phyloP scores from a whole-genome alignment of 2,888 invertebrate species.

The Sceliomorpha sp. region DNA sequence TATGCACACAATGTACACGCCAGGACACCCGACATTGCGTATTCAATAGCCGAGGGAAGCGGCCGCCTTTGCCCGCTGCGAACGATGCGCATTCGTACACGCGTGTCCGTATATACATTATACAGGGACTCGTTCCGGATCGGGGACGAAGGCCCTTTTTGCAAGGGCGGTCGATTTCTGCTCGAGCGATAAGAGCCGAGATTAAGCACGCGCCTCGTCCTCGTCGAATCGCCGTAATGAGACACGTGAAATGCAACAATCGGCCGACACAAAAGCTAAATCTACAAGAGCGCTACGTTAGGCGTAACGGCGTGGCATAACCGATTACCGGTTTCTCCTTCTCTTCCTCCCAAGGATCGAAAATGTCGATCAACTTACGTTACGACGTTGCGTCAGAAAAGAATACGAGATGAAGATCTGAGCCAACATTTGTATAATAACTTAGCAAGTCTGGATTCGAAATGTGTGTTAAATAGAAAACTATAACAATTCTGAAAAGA shows the following conservation, averaged over 20 bases:
- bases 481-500: too few species aligned
- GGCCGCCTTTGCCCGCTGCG: slow-evolving; percentile 7
- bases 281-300: neutral
- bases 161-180: slow-evolving; percentile 40
- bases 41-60: neutral
- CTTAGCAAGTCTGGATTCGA: too few species aligned
- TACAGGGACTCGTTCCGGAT: too few species aligned
- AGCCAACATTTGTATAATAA: slow-evolving; percentile 29
- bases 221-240: slow-evolving; percentile 34
- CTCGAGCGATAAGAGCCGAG: slow-evolving; percentile 56
- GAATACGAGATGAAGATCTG: slow-evolving; percentile 7
- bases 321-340: slow-evolving; percentile 4
- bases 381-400: neutral
- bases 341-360: slow-evolving; percentile 4
- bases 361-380: slow-evolving; percentile 5
- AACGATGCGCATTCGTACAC: slow-evolving; percentile 8
- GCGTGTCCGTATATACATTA: too few species aligned
- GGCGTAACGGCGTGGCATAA: neutral
- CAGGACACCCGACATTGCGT: neutral
- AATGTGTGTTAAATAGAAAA: too few species aligned
- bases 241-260: slow-evolving; percentile 38
- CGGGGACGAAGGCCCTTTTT: slow-evolving; percentile 32
- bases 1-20: slow-evolving; percentile 49
- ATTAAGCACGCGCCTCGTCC: slow-evolving; percentile 57
- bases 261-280: slow-evolving; percentile 19